phyloP scores from a whole-genome alignment of 2,113 vertebrate species.

The Carollia perspicillata region DNA sequence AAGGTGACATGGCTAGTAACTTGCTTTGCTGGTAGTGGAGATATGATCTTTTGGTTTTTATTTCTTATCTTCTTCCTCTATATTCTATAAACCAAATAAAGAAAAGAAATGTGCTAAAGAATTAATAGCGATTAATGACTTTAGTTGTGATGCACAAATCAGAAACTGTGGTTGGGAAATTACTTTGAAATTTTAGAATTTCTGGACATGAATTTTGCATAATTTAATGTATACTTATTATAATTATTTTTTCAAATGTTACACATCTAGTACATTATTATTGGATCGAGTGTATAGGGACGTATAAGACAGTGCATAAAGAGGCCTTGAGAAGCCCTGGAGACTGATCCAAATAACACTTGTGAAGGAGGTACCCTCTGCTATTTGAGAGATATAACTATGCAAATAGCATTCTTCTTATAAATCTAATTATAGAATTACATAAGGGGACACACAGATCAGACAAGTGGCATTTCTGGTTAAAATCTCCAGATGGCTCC shows the following conservation, averaged over 20 bases:
- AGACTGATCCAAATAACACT: background rate
- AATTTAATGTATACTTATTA: background rate
- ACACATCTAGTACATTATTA: background rate
- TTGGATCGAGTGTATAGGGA: background rate
- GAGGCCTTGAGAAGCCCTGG: background rate
- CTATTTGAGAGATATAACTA: background rate
- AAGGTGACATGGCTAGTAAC: background rate
- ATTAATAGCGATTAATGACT: background rate
- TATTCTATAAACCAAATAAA: background rate
- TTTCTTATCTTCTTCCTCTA: background rate
- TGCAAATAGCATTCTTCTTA: background rate
- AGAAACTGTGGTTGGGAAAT: background rate
- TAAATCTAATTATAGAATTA: background rate
- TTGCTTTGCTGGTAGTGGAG: background rate
- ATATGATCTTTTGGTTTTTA: background rate
- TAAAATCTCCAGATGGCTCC: background rate
- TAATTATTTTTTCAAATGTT: background rate
- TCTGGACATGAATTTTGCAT: background rate
- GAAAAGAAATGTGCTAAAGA: background rate
- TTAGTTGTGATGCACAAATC: background rate
- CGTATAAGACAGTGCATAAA: background rate
- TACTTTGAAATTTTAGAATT: background rate
- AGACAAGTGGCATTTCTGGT: background rate
- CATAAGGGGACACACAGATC: background rate
- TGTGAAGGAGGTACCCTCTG: background rate